Base-by-base conservation (phyloP, 2,888 invertebrate genomes). In the Tricholauxania praeusta region DNA sequence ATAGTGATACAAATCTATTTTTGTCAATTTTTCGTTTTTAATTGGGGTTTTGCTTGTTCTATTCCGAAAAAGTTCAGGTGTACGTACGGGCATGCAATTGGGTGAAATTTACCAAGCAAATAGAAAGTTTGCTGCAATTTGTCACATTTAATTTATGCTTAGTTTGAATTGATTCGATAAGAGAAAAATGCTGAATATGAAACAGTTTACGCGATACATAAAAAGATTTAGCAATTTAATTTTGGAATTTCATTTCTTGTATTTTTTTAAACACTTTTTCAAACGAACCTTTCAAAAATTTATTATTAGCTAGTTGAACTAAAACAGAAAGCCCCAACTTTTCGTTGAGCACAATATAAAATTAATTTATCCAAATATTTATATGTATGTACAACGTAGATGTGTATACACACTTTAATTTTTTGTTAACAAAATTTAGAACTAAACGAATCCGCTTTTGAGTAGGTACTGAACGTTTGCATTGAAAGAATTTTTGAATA, bases 1-100 rank as follows among this genome's bases (percentile, higher is more conserved):
- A 71, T 64, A 69, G 70, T 70, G 71, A 65, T 65, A 49, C 65
- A 57, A 47, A 62, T 71, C 71, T 71, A 71, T 71, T 71, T 71
- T 65, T 47, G 65, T 32, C 17, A 39, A 39, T 22, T 65, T 48
- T 64, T 14, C 49, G 47, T n/a, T 53, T 53, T 53, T 12, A 49
- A 19, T 48, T 65, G 49, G 49, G 64, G 57, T 47, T 65, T 28
- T n/a, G 15, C 52, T 57, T 57, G 55, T 28, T 39, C 64, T 63
- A 71, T 62, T 57, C 22, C 52, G 57, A 67, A 69, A 62, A 60
- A 65, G 17, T 71, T 64, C 59, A 65, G 49, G 59, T 65, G 65
- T 63, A 22, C 49, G 28, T 28, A 28, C 28, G 28, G 39, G 39
- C 22, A 47, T 49, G 53, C 22, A 47, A 48, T 68, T 22, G 53